Evolutionary conservation across 2,113 vertebrate species (phyloP).

Genomic region (Todiramphus saurophagus): DNA sequence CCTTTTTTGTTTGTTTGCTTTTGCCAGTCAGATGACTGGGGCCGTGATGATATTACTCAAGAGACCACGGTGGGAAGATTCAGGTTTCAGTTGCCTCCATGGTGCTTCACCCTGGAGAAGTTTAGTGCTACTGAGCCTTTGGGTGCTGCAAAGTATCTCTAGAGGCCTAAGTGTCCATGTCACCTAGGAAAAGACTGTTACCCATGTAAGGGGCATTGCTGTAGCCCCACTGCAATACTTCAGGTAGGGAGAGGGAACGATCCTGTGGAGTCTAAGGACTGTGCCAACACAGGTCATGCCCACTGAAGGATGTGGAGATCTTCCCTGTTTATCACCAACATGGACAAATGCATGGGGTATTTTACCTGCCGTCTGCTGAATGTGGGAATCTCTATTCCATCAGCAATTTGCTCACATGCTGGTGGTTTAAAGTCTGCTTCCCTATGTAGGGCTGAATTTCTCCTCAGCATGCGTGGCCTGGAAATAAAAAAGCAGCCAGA

Average conservation of each 20-base stretch:
- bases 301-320: background rate
- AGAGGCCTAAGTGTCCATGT: rapidly evolving
- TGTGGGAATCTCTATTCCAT: background rate
- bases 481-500: background rate
- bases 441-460: background rate
- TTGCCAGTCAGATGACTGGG: background rate
- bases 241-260: background rate
- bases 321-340: background rate
- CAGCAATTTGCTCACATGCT: background rate
- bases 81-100: rapidly evolving
- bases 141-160: background rate
- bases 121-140: background rate
- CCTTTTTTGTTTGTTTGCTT: background rate
- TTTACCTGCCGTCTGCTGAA: background rate
- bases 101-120: background rate
- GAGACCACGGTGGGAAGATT: background rate
- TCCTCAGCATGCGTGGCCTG: background rate
- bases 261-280: background rate
- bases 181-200: background rate
- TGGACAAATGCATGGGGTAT: background rate
- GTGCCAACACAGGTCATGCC: background rate
- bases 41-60: background rate
- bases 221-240: background rate
- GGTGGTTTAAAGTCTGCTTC: background rate
- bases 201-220: rapidly evolving